Evolutionary conservation across 1,140 invertebrate species (phyloP), one percentile per base, ranked within the genome.

Genomic region (Archegozetes longisetosus): DNA sequence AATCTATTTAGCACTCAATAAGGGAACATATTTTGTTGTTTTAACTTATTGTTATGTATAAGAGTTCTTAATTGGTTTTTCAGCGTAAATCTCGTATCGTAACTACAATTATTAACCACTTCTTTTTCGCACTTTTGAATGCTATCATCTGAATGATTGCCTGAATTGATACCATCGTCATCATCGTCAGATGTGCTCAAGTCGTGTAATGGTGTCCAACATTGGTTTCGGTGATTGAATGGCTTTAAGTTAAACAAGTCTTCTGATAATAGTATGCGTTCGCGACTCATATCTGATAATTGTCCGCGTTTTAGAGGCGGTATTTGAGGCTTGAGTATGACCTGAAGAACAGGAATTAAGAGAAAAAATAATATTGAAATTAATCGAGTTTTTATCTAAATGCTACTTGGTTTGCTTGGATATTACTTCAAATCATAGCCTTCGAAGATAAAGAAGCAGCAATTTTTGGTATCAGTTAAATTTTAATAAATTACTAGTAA

Each of bases 121-220:
- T 17, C 25, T 53, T 27, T 17, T 28, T 22, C 20, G 24, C 32
- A 26, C 49, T 20, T 24, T 23, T 59, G 47, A 59, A 40, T 20
- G 14, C 27, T 47, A 23, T 59, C 58, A 14, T 51, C 48, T 2
- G 50, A 59, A 9, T 28, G 48, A 22, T 55, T 22, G 28, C 28
- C 48, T 51, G 24, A 52, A 52, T 52, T 55, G 9, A 51, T 52
- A 20, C 50, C 58, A 27, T 59, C 58, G 40, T 48, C 55, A 12
- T 57, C 55, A 14, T 55, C 54, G 13, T 58, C 55, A 13, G 40
- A 48, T 17, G 29, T 58, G 14, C 29, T 26, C 40, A 58, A 26
- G 24, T 58, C 55, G 14, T 58, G 29, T 28, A 59, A 28, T 23
- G 58, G 58, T 24, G 58, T 59, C 58, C 58, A 59, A 46, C 58